phyloP scores from a whole-genome alignment of 2,113 vertebrate genomes.

The Mionectes macconnelli region DNA sequence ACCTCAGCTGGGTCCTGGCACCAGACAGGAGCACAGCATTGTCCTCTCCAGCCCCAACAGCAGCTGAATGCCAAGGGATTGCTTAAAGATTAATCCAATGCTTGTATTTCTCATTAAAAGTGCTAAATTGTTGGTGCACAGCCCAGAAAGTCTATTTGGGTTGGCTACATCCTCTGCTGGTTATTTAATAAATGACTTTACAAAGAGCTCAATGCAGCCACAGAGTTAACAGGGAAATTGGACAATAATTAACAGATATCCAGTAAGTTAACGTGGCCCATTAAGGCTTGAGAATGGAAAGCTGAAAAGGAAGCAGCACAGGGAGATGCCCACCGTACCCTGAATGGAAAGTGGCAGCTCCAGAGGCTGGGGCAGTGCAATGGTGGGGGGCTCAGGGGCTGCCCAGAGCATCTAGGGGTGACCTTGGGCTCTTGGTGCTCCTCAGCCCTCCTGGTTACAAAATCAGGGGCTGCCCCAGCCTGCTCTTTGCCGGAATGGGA shows the following conservation, averaged over 20 bases:
- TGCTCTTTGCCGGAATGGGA: background rate
- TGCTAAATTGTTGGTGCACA: background rate
- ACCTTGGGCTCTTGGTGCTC: background rate
- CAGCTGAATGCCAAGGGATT: background rate
- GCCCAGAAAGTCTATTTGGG: background rate
- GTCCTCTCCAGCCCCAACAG: background rate
- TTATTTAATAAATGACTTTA: background rate
- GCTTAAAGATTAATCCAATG: background rate
- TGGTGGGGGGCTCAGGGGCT: background rate
- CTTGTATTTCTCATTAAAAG: background rate
- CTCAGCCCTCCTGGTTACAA: accelerated
- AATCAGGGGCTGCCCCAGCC: background rate
- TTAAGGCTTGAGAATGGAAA: background rate
- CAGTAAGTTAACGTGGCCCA: accelerated
- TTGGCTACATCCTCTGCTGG: background rate
- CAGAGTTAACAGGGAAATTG: background rate
- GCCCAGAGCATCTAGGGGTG: accelerated
- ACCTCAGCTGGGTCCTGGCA: background rate
- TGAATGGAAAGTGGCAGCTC: background rate
- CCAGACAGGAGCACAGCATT: background rate
- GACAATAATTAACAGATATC: background rate
- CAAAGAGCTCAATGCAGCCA: background rate
- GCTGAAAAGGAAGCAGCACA: background rate
- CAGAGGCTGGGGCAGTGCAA: background rate
- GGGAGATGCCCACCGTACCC: background rate